Conservation (phyloP, 2,888 invertebrate genomes). For the Myopa testacea region DNA sequence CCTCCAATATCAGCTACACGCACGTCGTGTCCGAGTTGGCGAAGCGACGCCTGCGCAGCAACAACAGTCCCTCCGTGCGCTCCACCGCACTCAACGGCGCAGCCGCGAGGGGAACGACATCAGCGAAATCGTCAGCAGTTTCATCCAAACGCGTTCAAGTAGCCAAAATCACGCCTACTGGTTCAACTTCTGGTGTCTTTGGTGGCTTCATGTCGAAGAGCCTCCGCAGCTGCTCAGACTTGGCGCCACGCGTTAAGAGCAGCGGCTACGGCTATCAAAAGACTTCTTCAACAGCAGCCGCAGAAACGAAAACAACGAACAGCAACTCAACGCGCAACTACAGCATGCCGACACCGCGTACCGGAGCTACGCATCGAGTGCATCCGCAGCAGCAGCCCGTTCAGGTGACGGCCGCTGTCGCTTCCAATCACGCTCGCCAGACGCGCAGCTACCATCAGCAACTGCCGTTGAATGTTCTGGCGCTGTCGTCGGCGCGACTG, state of each 20-base stretch:
- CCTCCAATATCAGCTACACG: slow-evolving; percentile 33
- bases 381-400: slow-evolving; percentile 47
- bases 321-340: slow-evolving; percentile 14
- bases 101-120: not conserved
- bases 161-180: slow-evolving; percentile 22
- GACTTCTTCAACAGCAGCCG: not conserved
- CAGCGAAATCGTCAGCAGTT: not conserved
- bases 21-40: slow-evolving; percentile 44
- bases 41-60: slow-evolving; percentile 46
- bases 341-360: slow-evolving; percentile 30
- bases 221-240: slow-evolving; percentile 49
- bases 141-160: slow-evolving; percentile 21
- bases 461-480: slow-evolving; percentile 41
- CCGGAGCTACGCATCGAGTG: slow-evolving; percentile 37
- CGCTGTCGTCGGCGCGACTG: slow-evolving; percentile 45
- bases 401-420: slow-evolving; percentile 15
- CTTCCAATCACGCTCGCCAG: not conserved
- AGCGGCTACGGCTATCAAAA: slow-evolving; percentile 29
- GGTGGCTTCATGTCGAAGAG: slow-evolving; percentile 30
- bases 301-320: not conserved
- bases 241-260: slow-evolving; percentile 44
- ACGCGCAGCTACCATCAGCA: slow-evolving; percentile 15
- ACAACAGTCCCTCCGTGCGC: slow-evolving; percentile 43
- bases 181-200: not conserved
- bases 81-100: not conserved